Base-by-base conservation (phyloP, 2,888 invertebrate genomes). In the Baccha elongata region DNA sequence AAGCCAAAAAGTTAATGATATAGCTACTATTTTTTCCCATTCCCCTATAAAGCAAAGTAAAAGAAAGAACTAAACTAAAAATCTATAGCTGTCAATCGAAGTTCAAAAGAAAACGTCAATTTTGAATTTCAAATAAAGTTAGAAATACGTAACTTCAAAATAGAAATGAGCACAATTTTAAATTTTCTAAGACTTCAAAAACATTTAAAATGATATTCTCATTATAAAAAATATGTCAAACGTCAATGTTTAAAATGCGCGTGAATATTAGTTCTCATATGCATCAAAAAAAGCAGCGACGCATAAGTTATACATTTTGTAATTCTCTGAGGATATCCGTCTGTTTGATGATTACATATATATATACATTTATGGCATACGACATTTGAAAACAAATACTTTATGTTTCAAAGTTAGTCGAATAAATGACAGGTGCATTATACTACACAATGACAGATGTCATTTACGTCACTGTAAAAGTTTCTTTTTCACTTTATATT, bases 401-500 rank as follows among this genome's bases (percentile, higher is more conserved):
- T 29, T 29, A 10, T 6, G 4, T 32, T n/a, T n/a, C 10, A n/a
- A 23, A 40, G 1, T 35, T 7, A n/a, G n/a, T 37, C 13, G 17
- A 32, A n/a, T 11, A 11, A 19, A 3, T 58, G 58, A 40, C 40
- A 40, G 40, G 40, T 58, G 40, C 40, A 58, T 40, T 58, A 37
- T 0, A 17, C 1, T 5, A 6, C 8, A 19, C 11, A n/a, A 23
- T 35, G 32, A 52, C 48, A 46, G 32, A 68, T 55, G 53, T 29
- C 64, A 65, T n/a, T 8, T 26, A 11, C 10, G 23, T 26, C 15
- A 58, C 21, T 55, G 7, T 44, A 5, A 3, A 40, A 40, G n/a
- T 35, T 21, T 37, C 4, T 13, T 0, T 1, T 55, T 37, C 1
- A 29, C 8, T 3, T 50, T 23, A 1, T 3, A n/a, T 48, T 69